Evolutionary conservation across 2,888 invertebrate genomes (phyloP).

Genomic region (Microctonus aethiopoides): DNA sequence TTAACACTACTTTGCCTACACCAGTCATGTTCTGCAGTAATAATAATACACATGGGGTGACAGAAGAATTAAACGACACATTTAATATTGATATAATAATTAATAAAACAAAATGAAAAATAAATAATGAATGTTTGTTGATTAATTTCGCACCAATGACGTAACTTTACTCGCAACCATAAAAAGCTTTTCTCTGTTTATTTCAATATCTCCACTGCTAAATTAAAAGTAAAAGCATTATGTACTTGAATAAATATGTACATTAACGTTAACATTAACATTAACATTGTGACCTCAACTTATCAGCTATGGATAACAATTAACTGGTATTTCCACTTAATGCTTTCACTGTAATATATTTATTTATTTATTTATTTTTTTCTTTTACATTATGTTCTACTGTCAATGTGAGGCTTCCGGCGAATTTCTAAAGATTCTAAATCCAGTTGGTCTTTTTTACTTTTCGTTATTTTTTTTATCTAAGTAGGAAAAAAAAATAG

Average conservation of each 20-base stretch:
- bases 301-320: constrained; percentile 19
- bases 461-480: background rate
- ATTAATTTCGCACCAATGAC: background rate
- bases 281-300: constrained; percentile 11
- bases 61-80: background rate
- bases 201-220: background rate
- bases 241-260: too few species aligned
- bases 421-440: background rate
- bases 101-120: background rate
- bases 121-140: background rate
- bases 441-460: background rate
- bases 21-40: too few species aligned
- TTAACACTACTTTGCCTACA: too few species aligned
- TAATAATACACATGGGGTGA: background rate
- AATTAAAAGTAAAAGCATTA: background rate
- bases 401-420: constrained; percentile 11
- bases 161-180: background rate
- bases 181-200: constrained; percentile 20
- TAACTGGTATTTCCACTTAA: constrained; percentile 29
- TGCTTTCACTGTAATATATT: background rate
- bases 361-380: too few species aligned
- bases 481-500: too few species aligned
- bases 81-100: background rate
- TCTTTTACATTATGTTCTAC: background rate
- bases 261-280: constrained; percentile 9